Evolutionary conservation across 2,888 invertebrate species (phyloP), one percentile per base, ranked within the genome.

Genomic region (Glomeris marginata): DNA sequence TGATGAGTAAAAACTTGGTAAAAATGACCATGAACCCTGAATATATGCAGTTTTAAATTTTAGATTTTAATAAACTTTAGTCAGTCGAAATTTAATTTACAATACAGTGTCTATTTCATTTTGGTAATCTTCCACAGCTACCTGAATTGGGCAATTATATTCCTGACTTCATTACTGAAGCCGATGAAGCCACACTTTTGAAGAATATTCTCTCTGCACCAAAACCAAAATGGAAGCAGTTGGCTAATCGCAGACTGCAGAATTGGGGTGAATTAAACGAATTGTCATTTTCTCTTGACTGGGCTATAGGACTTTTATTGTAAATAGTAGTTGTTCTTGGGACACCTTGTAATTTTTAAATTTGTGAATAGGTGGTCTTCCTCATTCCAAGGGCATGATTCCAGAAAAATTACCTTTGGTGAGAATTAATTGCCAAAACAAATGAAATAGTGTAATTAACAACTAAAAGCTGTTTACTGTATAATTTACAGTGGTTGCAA

Each of bases 161-260:
- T 67, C 81, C 90, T 13, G 79, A 92, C 60, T 95, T 88, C 65
- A 80, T 95, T 58, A 78, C 78, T 1, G 68, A 71, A 55, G 74
- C 74, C 38, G 85, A 87, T 63, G 73, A 74, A 58, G 68, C 73
- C 46, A 66, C 72, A 21, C 76, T 97, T 54, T 61, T 90, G 43
- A 73, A 77, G 35, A 74, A 79, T 57, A 78, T 95, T 21, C 80
- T 86, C 61, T 69, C 72, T 37, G 79, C 80, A 10, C 95, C 97
- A 1, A 63, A 84, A 77, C 94, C 95, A 8, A 92, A 92, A 69
- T 98, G 98, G 98, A 91, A 91, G 1, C 84, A 84, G 63, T 72
- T 98, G 38, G 77, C 82, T 18, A 83, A 91, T 64, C 75, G 97
- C 56, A 76, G 94, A 55, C 72, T 98, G n/a, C 92, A 97, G 65